Base-by-base conservation (phyloP, 2,888 invertebrate genomes). In the Choreutis nemorana region DNA sequence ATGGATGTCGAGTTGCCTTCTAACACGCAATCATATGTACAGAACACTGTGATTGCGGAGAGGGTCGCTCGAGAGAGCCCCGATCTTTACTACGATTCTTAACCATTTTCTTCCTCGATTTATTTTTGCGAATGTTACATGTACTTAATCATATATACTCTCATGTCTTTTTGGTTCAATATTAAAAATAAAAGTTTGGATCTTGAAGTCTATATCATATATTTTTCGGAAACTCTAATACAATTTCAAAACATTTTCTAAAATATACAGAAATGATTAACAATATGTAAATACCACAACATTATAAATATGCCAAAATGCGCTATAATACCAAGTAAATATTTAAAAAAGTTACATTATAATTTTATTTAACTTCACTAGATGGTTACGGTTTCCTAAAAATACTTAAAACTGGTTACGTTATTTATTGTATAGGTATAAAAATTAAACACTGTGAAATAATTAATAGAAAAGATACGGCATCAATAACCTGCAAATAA, bases 261-360 rank as follows among this genome's bases (percentile, higher is more conserved):
- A 66, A 63, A 65, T 14, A 64, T 64, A 67, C 67, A 68, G 62
- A 52, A 56, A 63, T 67, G 60, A 71, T 63, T 64, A 62, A 68
- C 68, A 67, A 62, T 65, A 71, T 62, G 65, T 66, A 13, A 32
- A 32, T 29, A 72, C 66, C 58, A 70, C 62, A 61, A 64, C 58
- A 67, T 70, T 59, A 65, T 62, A 73, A 70, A 73, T 67, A 65
- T 57, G 63, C 70, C 71, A 71, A 70, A 70, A 66, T 18, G 43
- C 54, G 50, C 63, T 70, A 66, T 67, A 70, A 70, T 66, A 64
- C 61, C 60, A n/a, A 63, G 70, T 68, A 72, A 62, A 72, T 65
- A 61, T 58, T 60, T 68, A 61, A 70, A 61, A 75, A 72, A 70
- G 61, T 52, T 53, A 71, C 71, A 55, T 61, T 49, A 53, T 58